A percentile compares a stretch with the other conserved stretches of the same genome.
Conservation (phyloP, 2,113 vertebrate species). For the Rhineura floridana region DNA sequence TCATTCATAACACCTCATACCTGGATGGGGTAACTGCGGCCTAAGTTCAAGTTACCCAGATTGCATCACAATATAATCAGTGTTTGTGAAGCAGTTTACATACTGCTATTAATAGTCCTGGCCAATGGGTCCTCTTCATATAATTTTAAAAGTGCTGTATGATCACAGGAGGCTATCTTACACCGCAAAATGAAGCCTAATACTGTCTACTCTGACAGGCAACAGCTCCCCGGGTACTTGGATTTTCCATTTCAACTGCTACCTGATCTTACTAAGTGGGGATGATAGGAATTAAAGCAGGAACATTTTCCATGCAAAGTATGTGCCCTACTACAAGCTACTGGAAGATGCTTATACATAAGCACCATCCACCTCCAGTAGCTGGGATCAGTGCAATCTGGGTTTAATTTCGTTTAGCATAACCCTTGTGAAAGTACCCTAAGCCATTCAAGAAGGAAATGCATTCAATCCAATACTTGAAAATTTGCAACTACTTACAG, state of each 20-base stretch:
- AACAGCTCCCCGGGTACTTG: not conserved
- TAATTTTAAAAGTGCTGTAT: not conserved
- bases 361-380: not conserved
- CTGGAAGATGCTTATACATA: not conserved
- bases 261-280: not conserved
- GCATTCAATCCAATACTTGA: not conserved
- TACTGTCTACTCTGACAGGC: not conserved
- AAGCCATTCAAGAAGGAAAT: not conserved
- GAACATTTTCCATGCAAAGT: not conserved
- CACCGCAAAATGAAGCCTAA: not conserved
- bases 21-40: not conserved
- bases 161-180: not conserved
- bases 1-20: not conserved
- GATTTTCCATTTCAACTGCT: not conserved
- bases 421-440: not conserved
- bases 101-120: not conserved
- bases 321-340: not conserved
- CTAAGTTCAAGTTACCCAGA: not conserved
- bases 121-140: not conserved
- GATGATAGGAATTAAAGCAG: not conserved
- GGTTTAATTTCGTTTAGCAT: not conserved
- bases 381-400: not conserved
- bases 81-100: not conserved
- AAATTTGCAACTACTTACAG: constrained; percentile 16
- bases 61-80: not conserved